Evolutionary conservation across 2,113 vertebrate genomes (phyloP).

Genomic region (Neopipo cinnamomea): DNA sequence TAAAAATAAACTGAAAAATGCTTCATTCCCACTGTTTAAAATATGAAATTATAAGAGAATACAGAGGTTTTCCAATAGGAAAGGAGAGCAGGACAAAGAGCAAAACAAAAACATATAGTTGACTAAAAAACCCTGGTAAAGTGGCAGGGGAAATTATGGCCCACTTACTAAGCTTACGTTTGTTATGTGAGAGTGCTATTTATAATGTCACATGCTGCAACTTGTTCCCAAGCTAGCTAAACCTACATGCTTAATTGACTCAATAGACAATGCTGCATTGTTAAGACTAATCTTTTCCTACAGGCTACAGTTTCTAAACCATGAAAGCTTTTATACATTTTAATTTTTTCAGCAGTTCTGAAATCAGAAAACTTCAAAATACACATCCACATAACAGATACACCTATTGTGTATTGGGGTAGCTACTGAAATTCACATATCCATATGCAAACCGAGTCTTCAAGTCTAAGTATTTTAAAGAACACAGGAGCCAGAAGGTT

Average conservation of each 20-base stretch:
- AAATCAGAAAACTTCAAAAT: background rate
- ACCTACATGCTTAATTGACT: constrained; percentile 77
- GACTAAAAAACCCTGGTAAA: constrained; percentile 62
- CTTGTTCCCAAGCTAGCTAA: constrained; percentile 75
- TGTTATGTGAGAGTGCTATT: constrained; percentile 84
- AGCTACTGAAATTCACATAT: background rate
- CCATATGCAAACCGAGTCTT: background rate
- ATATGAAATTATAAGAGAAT: background rate
- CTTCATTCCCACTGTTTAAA: background rate
- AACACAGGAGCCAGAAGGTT: background rate
- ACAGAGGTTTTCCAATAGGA: background rate
- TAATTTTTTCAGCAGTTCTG: background rate
- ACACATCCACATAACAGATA: background rate
- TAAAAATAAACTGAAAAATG: background rate
- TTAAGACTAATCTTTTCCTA: constrained; percentile 69
- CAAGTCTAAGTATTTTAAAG: background rate
- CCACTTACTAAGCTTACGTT: constrained; percentile 81
- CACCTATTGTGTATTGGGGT: background rate
- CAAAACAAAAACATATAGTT: background rate
- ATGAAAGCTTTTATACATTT: constrained; percentile 34
- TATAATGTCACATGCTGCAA: constrained; percentile 81
- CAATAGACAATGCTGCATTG: constrained; percentile 74
- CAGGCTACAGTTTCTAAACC: constrained; percentile 62
- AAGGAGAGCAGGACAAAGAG: background rate
- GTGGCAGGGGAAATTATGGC: constrained; percentile 76